Percentiles rank a stretch among this genome's conserved stretches.
Conservation (phyloP, 2,888 invertebrate species). For the Alloplasta piceator region DNA sequence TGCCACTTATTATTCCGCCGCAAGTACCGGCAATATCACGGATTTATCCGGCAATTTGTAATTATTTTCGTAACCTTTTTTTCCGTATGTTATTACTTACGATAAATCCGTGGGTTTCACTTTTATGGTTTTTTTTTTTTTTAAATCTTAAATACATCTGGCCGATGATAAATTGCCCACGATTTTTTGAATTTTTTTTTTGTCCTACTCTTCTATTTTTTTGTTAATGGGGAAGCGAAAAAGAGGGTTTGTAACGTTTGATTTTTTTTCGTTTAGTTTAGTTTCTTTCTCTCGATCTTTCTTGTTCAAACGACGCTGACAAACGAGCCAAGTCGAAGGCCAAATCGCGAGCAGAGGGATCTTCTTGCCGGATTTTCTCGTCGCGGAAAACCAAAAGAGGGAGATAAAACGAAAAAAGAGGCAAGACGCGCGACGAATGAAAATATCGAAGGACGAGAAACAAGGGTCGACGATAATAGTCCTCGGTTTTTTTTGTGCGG, state of each 20-base stretch:
- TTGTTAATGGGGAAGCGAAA: conserved; percentile 46
- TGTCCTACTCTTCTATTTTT: neutral
- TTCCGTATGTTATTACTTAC: too few species aligned
- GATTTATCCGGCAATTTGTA: too few species aligned
- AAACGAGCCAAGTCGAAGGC: conserved; percentile 60
- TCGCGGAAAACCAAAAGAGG: conserved; percentile 44
- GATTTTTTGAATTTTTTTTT: neutral
- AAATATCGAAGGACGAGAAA: conserved; percentile 61
- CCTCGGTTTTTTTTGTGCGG: neutral
- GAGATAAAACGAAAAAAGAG: conserved; percentile 27
- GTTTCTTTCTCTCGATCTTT: conserved; percentile 55
- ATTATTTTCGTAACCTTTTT: too few species aligned
- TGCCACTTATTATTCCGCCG: neutral
- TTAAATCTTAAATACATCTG: too few species aligned
- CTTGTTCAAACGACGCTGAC: conserved; percentile 60
- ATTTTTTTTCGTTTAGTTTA: conserved; percentile 41
- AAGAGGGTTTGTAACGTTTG: conserved; percentile 67
- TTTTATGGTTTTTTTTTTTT: too few species aligned
- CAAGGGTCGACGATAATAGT: conserved; percentile 18
- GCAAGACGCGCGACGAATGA: conserved; percentile 57
- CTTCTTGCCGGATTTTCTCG: conserved; percentile 40
- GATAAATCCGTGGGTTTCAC: too few species aligned
- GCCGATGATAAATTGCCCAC: neutral
- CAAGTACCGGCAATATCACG: too few species aligned
- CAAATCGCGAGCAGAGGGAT: conserved; percentile 48